These are phyloP conservation scores for Mesocentrotus franciscanus DNA, from an alignment of 53 echinoderm and acorn worm genomes.

Conservation along the genomic window DNA sequence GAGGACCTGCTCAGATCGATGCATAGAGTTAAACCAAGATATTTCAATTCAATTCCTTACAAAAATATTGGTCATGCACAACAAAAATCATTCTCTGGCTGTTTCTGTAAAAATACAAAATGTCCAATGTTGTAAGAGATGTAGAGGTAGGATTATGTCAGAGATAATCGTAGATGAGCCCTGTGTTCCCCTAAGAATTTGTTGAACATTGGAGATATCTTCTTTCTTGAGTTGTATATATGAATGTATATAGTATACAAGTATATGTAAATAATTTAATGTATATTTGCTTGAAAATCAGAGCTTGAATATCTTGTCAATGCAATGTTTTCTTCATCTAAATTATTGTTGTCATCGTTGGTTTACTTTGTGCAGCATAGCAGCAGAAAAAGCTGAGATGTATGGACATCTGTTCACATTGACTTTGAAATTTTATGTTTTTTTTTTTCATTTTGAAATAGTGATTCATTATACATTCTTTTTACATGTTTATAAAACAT, in stretches of 20 bases:
- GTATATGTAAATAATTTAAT: neutral
- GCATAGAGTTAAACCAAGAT: neutral
- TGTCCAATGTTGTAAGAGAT: neutral
- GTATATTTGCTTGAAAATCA: neutral
- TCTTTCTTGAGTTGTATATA: neutral
- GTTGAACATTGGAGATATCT: neutral
- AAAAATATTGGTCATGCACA: too few relatives aligned
- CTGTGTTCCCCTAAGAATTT: neutral
- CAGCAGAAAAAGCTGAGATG: neutral
- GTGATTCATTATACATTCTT: neutral
- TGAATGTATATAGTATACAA: neutral
- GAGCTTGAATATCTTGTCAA: neutral
- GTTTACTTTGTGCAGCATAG: neutral
- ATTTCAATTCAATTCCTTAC: too few relatives aligned
- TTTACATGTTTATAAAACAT: neutral
- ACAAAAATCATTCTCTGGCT: too few relatives aligned
- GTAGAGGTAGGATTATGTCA: neutral
- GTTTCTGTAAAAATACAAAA: too few relatives aligned
- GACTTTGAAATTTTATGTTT: neutral
- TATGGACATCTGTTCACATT: neutral
- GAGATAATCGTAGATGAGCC: neutral
- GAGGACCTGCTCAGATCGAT: neutral
- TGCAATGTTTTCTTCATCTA: neutral
- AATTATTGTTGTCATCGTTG: too few relatives aligned
- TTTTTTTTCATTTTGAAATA: neutral